Base-by-base conservation (phyloP, 2,888 invertebrate species). In the Cataglyphis altisquamis region DNA sequence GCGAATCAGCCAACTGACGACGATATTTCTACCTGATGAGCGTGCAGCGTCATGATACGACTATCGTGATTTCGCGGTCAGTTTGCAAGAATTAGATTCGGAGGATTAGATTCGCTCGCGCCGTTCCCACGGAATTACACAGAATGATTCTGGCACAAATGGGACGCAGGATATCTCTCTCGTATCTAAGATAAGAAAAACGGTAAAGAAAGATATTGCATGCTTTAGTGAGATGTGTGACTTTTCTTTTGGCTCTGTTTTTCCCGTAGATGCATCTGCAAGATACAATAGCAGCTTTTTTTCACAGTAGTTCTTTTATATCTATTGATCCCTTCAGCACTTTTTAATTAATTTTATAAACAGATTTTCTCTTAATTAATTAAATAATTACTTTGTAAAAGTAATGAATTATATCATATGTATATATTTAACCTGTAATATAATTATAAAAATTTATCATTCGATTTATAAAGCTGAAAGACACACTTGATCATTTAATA, bases 21-120 rank as follows among this genome's bases (percentile, higher is more conserved):
- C 73, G 63, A 62, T 82, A 82, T 83, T 82, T 77, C 78, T 82
- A 66, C 45, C 73, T 57, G 63, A 72, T 74, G 66, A 68, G 82
- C 70, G 60, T 73, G 52, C 67, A 64, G 52, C 72, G 52, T 73
- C 72, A 75, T 68, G 80, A 78, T 83, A 70, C 70, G 80, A 80
- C 68, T 36, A 57, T 66, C 52, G 81, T 80, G 78, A 83, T 77
- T 68, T 83, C 78, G 83, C 63, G 73, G 81, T 81, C 62, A 81
- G 62, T 81, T 73, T 63, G 39, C 39, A 45, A 52, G 62, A 81
- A 45, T 73, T 72, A 73, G 72, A 81, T 78, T 78, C 41, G 67
- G 78, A 57, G 21, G 45, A 77, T 77, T 77, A 77, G 77, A 77
- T 66, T 66, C 78, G 78, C 68, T 68, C 68, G 78, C 68, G 68